phyloP scores from a whole-genome alignment of 2,888 invertebrate genomes.

The Stegophylla sp. region DNA sequence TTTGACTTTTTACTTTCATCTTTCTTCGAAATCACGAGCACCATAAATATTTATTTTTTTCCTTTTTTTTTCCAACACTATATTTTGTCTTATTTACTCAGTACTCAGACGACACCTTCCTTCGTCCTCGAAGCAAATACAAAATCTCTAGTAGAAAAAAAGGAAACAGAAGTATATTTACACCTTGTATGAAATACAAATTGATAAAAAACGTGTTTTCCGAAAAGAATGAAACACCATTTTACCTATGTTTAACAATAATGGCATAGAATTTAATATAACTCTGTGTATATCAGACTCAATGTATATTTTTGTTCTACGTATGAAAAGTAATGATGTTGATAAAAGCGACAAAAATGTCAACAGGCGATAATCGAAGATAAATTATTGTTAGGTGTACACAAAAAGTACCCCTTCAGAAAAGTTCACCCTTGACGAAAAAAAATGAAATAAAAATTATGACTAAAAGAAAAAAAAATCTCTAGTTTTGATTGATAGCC shows the following conservation, averaged over 20 bases:
- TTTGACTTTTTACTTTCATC: conserved; percentile 53
- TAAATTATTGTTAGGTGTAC: conserved; percentile 39
- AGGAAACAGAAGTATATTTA: conserved; percentile 5
- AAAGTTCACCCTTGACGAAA: conserved; percentile 3
- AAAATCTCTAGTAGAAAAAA: neutral
- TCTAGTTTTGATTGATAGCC: conserved; percentile 48
- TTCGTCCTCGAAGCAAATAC: neutral
- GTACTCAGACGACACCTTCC: conserved; percentile 14
- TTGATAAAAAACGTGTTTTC: neutral
- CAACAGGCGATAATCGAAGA: conserved; percentile 53
- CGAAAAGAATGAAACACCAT: neutral
- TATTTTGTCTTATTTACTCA: conserved; percentile 42
- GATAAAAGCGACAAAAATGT: conserved; percentile 26
- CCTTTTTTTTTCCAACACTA: neutral
- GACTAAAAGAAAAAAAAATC: conserved; percentile 18
- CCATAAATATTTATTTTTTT: conserved; percentile 43
- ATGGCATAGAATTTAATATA: neutral
- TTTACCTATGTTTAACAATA: neutral
- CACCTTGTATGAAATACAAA: neutral
- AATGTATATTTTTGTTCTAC: conserved; percentile 23
- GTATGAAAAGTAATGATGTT: conserved; percentile 4
- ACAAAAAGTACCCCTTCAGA: conserved; percentile 15
- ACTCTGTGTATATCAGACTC: neutral
- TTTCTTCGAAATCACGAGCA: conserved; percentile 34
- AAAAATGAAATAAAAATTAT: conserved; percentile 31